A percentile compares a stretch with the other conserved stretches of the same genome.
Conservation (phyloP, 2,113 vertebrate genomes). For the Chamaea fasciata region DNA sequence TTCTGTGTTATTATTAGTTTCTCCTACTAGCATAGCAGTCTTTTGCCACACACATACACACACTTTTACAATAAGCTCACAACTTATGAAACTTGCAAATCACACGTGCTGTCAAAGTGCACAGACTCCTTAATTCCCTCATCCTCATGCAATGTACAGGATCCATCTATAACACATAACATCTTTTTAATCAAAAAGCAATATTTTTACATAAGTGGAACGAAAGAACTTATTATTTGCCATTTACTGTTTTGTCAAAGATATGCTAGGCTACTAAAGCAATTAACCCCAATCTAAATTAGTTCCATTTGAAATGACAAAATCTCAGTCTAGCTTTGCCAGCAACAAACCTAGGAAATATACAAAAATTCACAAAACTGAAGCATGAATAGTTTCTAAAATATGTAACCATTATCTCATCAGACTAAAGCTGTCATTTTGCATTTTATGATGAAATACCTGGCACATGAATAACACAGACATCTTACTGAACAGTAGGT, state of each 20-base stretch:
- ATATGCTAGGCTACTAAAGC: neutral
- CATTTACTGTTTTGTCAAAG: neutral
- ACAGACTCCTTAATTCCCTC: neutral
- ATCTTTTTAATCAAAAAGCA: neutral
- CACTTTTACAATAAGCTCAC: neutral
- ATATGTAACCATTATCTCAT: neutral
- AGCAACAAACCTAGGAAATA: neutral
- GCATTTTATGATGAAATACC: neutral
- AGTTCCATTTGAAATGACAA: neutral
- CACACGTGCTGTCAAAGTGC: neutral
- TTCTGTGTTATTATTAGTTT: neutral
- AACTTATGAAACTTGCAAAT: neutral
- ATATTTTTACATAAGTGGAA: neutral
- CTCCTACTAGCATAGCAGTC: neutral
- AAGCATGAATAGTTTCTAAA: neutral
- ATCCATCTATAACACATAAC: neutral
- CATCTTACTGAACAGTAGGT: neutral
- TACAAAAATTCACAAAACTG: neutral
- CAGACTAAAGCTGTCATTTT: neutral
- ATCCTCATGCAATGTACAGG: neutral
- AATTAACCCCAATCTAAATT: neutral
- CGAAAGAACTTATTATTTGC: neutral
- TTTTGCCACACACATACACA: neutral
- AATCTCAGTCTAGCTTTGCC: neutral
- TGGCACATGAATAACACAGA: neutral